A percentile compares a stretch with the other conserved stretches of the same genome.
Conservation (phyloP, 2,113 vertebrate species). For the Tetrao urogallus region DNA sequence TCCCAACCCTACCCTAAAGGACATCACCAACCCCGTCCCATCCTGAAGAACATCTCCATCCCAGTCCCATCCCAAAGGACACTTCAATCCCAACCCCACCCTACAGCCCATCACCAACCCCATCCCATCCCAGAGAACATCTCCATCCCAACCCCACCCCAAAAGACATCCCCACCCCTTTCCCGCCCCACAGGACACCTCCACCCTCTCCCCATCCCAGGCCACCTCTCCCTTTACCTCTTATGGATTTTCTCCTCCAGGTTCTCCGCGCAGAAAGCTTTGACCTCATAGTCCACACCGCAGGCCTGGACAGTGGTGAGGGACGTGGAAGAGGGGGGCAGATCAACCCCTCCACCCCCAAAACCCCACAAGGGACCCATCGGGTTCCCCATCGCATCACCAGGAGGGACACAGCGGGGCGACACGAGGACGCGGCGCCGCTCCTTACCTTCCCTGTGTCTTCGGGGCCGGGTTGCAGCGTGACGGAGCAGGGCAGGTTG, state of each 20-base stretch:
- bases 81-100: neutral
- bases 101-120: neutral
- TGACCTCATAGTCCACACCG: conserved; percentile 97
- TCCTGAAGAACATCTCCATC: too few species aligned
- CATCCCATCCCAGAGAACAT: too few species aligned
- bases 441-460: conserved; percentile 92
- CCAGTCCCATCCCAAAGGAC: too few species aligned
- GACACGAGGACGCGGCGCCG: neutral
- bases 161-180: neutral
- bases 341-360: neutral
- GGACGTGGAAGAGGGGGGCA: neutral
- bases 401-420: too few species aligned
- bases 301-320: conserved; percentile 83
- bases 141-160: too few species aligned
- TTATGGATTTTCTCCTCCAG: conserved; percentile 96
- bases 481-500: conserved; percentile 94
- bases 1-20: too few species aligned
- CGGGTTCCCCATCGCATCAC: too few species aligned
- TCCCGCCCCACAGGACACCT: neutral
- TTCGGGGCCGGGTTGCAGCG: conserved; percentile 93
- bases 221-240: conserved; percentile 76
- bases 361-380: too few species aligned
- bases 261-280: conserved; percentile 94
- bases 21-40: too few species aligned
- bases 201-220: too few species aligned